phyloP scores from a whole-genome alignment of 2,888 invertebrate species.

The Trissolcus japonicus region DNA sequence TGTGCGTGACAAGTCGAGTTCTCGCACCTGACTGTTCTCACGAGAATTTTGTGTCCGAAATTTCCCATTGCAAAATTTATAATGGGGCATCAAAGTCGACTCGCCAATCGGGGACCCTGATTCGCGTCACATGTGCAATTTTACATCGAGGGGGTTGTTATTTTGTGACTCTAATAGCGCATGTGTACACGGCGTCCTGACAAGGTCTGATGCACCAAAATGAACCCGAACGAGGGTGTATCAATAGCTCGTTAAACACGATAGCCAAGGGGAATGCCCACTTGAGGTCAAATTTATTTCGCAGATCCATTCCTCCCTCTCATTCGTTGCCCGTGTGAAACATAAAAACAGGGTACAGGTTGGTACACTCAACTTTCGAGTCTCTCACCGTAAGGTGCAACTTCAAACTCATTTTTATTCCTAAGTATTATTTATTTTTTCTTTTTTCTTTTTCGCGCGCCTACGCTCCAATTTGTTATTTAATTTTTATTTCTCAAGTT shows the following conservation, averaged over 20 bases:
- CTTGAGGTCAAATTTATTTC: constrained; percentile 75
- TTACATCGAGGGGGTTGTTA: constrained; percentile 51
- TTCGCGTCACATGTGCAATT: constrained; percentile 62
- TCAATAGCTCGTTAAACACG: constrained; percentile 76
- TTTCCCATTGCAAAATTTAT: constrained; percentile 67
- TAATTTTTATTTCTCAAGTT: too few species aligned
- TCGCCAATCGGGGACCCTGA: constrained; percentile 23
- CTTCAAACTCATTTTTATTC: too few species aligned
- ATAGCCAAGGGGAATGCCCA: constrained; percentile 60
- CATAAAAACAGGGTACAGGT: constrained; percentile 68
- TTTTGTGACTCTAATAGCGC: constrained; percentile 42
- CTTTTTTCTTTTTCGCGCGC: too few species aligned
- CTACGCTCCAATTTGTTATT: too few species aligned
- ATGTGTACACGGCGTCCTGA: constrained; percentile 48
- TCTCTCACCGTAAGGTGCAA: constrained; percentile 63
- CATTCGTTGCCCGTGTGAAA: constrained; percentile 64
- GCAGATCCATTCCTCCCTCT: constrained; percentile 58
- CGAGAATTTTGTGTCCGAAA: constrained; percentile 30
- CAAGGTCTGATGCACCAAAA: constrained; percentile 41
- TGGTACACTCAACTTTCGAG: constrained; percentile 60
- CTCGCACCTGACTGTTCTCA: constrained; percentile 42
- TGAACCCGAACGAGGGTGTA: constrained; percentile 63
- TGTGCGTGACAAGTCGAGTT: constrained; percentile 32
- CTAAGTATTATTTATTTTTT: too few species aligned
- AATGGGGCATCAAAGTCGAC: constrained; percentile 61